These are phyloP conservation scores for Branchipolynoe longqiensis DNA, from an alignment of 2,888 invertebrate species.

Conservation along the genomic window DNA sequence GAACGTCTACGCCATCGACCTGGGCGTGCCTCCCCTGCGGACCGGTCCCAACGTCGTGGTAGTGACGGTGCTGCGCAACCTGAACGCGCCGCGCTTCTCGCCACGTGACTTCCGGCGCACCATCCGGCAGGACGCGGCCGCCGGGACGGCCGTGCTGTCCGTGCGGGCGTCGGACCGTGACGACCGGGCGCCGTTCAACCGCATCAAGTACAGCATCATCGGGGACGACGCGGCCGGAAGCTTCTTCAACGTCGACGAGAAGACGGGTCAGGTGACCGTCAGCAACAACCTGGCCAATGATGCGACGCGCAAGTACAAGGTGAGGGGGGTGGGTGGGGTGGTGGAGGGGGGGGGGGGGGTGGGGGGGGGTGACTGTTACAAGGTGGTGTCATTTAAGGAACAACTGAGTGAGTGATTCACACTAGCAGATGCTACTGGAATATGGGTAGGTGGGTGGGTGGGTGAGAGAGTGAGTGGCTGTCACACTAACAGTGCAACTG, in stretches of 20 bases:
- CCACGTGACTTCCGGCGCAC: constrained; percentile 55
- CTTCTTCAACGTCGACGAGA: constrained; percentile 72
- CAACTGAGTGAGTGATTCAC: too few species aligned
- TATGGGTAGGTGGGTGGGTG: too few species aligned
- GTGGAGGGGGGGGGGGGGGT: too few species aligned
- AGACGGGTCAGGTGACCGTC: constrained; percentile 66
- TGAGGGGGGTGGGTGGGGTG: too few species aligned
- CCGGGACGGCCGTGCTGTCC: constrained; percentile 64
- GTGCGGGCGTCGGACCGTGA: constrained; percentile 64
- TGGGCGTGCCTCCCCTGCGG: constrained; percentile 63
- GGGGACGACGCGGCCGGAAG: constrained; percentile 75
- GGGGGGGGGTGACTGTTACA: too few species aligned
- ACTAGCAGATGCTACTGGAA: too few species aligned
- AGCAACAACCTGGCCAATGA: constrained; percentile 70
- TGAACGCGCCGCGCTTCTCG: constrained; percentile 72
- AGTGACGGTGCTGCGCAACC: constrained; percentile 72
- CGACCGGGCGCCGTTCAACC: constrained; percentile 73
- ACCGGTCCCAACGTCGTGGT: constrained; percentile 64
- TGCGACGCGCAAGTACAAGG: constrained; percentile 70
- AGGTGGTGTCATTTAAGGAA: too few species aligned
- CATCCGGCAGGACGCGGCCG: constrained; percentile 65
- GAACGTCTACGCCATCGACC: constrained; percentile 64
- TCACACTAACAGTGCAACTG: too few species aligned
- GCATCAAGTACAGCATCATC: constrained; percentile 74
- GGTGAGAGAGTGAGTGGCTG: too few species aligned